A percentile compares a stretch with the other conserved stretches of the same genome.
Conservation (phyloP, 2,113 vertebrate species). For the Lutjanus erythropterus region DNA sequence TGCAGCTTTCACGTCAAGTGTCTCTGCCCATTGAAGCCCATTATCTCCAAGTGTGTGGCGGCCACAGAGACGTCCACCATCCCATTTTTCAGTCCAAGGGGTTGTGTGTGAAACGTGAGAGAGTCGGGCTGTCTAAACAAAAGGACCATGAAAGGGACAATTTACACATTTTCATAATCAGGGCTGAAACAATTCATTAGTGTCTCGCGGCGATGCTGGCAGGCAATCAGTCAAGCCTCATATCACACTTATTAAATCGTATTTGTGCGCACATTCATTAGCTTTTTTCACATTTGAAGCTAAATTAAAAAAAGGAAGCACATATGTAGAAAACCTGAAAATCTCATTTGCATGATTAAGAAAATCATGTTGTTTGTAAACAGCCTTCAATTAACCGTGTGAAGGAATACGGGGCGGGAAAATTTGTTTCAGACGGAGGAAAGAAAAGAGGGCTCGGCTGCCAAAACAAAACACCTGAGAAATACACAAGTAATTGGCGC, state of each 20-base stretch:
- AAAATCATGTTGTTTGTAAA: constrained; percentile 41
- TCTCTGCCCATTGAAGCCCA: not conserved
- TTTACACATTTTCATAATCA: constrained; percentile 59
- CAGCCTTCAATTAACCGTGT: constrained; percentile 40
- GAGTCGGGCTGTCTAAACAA: not conserved
- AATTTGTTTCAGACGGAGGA: constrained; percentile 22
- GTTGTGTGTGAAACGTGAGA: constrained; percentile 12
- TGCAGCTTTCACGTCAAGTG: not conserved
- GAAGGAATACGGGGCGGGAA: not conserved
- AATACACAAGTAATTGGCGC: not conserved
- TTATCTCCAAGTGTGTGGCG: not conserved
- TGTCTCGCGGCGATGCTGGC: constrained; percentile 39
- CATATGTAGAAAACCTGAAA: constrained; percentile 42
- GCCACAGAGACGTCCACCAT: not conserved
- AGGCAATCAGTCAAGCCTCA: constrained; percentile 66
- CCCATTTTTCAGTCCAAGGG: not conserved
- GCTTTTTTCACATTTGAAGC: constrained; percentile 29
- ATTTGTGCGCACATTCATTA: constrained; percentile 61
- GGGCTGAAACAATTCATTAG: constrained; percentile 63
- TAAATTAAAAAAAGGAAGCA: constrained; percentile 51
- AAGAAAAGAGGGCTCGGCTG: constrained; percentile 1
- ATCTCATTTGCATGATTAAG: constrained; percentile 59
- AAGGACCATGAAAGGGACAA: constrained; percentile 10
- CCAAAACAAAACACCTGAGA: constrained; percentile 38
- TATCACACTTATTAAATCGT: constrained; percentile 63